phyloP scores from a whole-genome alignment of 2,797 vertebrate genomes.

The Ptychobarbus kaznakovi region DNA sequence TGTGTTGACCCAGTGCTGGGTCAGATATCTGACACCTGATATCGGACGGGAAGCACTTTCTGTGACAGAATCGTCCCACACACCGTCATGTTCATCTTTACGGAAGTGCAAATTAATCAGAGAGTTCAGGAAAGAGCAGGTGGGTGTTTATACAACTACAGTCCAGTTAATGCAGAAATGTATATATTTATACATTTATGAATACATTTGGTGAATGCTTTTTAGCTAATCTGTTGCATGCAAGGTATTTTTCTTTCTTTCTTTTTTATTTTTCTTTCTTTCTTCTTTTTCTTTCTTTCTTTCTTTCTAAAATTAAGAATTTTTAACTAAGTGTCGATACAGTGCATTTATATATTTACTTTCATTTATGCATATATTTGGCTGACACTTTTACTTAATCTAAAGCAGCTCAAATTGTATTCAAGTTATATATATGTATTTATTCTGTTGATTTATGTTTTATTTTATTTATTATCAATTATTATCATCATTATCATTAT shows the following conservation, averaged over 20 bases:
- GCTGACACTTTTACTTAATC: no score
- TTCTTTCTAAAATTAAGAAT: no score
- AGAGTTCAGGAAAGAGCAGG: neutral
- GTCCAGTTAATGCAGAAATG: neutral
- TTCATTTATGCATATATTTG: no score
- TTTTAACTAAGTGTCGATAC: neutral
- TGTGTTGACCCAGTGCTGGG: constrained; percentile 1
- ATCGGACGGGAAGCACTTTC: no score
- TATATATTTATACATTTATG: neutral
- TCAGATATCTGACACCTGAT: constrained; percentile 25
- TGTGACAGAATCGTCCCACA: neutral
- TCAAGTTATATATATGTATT: no score
- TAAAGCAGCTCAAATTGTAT: neutral
- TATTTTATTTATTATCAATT: neutral
- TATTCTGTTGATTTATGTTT: neutral
- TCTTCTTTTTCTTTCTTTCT: no score
- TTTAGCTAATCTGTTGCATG: neutral
- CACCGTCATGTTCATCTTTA: neutral
- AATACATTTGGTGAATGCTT: neutral
- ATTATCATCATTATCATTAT: no score
- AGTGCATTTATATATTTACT: neutral
- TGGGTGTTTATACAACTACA: neutral
- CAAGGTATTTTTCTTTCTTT: neutral
- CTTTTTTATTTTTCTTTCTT: neutral
- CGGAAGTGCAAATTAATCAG: neutral